These are phyloP conservation scores for Acromyrmex charruanus DNA, from an alignment of 1,140 invertebrate genomes.

Conservation along the genomic window DNA sequence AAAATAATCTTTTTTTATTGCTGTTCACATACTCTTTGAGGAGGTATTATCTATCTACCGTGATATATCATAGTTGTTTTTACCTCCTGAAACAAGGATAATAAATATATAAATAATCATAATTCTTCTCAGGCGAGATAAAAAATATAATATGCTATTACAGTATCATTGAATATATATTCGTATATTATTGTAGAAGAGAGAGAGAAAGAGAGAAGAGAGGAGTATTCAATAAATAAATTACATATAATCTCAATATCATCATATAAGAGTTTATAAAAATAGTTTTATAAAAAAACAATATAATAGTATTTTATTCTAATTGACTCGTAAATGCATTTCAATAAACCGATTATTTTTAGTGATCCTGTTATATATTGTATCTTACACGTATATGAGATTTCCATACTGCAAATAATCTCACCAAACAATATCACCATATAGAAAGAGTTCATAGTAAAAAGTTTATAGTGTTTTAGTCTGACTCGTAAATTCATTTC, in stretches of 20 bases:
- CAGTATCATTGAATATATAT: not conserved
- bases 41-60: conserved; percentile 6
- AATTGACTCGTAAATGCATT: not conserved
- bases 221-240: not conserved
- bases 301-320: not conserved
- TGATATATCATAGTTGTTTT: conserved; percentile 10
- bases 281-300: conserved; percentile 6
- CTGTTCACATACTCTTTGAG: not conserved
- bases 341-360: not conserved
- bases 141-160: not conserved
- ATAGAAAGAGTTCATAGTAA: conserved; percentile 14
- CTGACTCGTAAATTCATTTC: not conserved
- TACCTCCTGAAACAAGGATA: not conserved
- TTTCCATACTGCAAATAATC: not conserved
- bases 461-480: conserved; percentile 4
- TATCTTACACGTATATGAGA: not conserved
- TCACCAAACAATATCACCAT: no score
- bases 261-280: conserved; percentile 4
- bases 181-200: not conserved
- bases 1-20: conserved; percentile 11
- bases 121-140: not conserved
- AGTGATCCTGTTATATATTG: not conserved
- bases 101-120: not conserved
- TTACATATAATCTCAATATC: not conserved
- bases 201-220: no score